Conservation (phyloP, 2,797 vertebrate species). For the Benthosema pterotum region DNA sequence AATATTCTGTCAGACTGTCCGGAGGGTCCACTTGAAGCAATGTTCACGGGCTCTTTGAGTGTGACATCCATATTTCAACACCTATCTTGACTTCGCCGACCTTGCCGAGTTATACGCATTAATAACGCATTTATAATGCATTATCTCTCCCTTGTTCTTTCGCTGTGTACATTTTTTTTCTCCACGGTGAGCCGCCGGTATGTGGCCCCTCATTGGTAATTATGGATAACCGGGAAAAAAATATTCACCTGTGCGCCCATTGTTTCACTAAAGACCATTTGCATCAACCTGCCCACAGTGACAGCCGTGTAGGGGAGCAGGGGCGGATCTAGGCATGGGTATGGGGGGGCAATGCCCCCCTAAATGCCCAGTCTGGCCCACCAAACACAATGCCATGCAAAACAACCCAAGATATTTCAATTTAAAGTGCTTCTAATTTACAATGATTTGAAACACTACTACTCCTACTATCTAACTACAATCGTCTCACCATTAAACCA, state of each 20-base stretch:
- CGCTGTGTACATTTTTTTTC: slow-evolving; percentile 63
- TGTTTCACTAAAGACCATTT: slow-evolving; percentile 77
- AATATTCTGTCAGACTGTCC: slow-evolving; percentile 68
- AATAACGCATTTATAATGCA: slow-evolving; percentile 85
- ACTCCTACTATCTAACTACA: no score
- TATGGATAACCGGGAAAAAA: slow-evolving; percentile 75
- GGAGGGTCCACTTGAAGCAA: slow-evolving; percentile 73
- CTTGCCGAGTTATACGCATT: slow-evolving; percentile 77
- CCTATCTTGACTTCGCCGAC: slow-evolving; percentile 76
- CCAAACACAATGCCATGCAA: no score
- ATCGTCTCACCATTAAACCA: no score
- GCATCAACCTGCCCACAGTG: slow-evolving; percentile 62
- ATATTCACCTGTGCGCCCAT: slow-evolving; percentile 75
- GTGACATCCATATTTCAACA: slow-evolving; percentile 78
- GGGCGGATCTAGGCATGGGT: no score
- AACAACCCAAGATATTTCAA: no score
- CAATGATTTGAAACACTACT: no score
- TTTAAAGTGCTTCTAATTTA: no score
- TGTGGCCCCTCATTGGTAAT: slow-evolving; percentile 73
- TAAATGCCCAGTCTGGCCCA: no score
- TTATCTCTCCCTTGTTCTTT: slow-evolving; percentile 76
- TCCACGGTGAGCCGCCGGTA: slow-evolving; percentile 48
- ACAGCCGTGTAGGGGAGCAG: slow-evolving; percentile 45
- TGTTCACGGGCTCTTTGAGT: slow-evolving; percentile 72
- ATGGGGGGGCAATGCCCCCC: no score